Evolutionary conservation across 2,888 invertebrate genomes (phyloP).

Genomic region (Hoplodrina ambigua): DNA sequence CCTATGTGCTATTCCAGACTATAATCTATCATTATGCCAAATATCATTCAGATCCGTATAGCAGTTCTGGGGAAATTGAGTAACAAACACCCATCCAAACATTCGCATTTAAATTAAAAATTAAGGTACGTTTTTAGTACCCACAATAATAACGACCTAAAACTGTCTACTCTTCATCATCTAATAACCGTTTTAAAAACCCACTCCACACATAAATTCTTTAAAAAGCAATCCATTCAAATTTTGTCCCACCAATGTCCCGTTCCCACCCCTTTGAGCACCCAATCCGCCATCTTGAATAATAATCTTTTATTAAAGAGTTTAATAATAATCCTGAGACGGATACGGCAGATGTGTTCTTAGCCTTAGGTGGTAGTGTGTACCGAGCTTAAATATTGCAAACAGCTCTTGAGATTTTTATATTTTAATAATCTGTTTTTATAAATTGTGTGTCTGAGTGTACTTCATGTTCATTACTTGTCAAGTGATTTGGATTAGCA

Average conservation of each 20-base stretch:
- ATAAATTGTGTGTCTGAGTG: slow-evolving; percentile 28
- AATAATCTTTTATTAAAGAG: slow-evolving; percentile 83
- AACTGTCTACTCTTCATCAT: neutral
- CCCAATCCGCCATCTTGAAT: slow-evolving; percentile 85
- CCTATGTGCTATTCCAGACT: too few relatives aligned
- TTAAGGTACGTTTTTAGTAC: too few relatives aligned
- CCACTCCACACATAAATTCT: neutral
- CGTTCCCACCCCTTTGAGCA: slow-evolving; percentile 71
- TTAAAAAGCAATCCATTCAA: slow-evolving; percentile 38
- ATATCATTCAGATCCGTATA: too few relatives aligned
- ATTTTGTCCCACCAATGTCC: slow-evolving; percentile 56
- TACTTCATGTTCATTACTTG: slow-evolving; percentile 35
- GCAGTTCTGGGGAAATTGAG: too few relatives aligned
- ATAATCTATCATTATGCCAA: too few relatives aligned
- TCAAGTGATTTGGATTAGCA: slow-evolving; percentile 24
- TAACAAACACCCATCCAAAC: too few relatives aligned
- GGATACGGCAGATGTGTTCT: slow-evolving; percentile 68
- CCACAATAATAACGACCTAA: neutral
- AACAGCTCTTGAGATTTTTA: slow-evolving; percentile 62
- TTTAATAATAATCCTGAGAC: slow-evolving; percentile 79
- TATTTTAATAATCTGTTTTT: slow-evolving; percentile 39
- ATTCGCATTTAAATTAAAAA: too few relatives aligned
- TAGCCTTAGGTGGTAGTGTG: slow-evolving; percentile 67
- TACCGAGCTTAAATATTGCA: slow-evolving; percentile 62
- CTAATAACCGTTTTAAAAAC: neutral